Base-by-base conservation (phyloP, 1,140 invertebrate genomes). In the Vanessa tameamea region DNA sequence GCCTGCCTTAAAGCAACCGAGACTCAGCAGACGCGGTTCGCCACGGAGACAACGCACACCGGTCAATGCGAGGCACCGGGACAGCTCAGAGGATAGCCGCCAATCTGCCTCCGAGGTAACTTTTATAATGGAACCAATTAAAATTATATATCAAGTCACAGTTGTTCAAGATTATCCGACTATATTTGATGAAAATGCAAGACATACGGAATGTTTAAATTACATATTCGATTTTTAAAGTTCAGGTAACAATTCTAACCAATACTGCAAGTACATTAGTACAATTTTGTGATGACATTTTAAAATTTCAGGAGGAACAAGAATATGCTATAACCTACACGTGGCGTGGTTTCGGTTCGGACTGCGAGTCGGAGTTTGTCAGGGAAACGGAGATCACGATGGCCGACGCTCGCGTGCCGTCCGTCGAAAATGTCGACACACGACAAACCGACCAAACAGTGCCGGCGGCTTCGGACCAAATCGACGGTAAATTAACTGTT, bases 1-100 rank as follows among this genome's bases (percentile, higher is more conserved):
- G 82, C 95, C 95, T 47, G 94, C 95, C 50, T 93, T 94, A 73
- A 96, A 96, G 82, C 95, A 95, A 73, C 95, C 94, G n/a, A 89
- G 95, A 37, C 91, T 95, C 13, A 93, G 92, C 78, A 90, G 84
- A 26, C 83, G 86, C 4, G 86, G 87, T 0, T 90, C 89, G 0
- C 90, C 89, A 9, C 72, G 85, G 8, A 78, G 89, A 63, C 86
- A 86, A 37, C 82, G 87, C 26, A 86, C 84, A 0, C 86, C 87
- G 12, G 82, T 83, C 77, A 84, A 88, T 73, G 77, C 76, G 8
- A 73, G 87, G 2, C 69, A 69, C 3, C 72, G 88, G 53, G 81
- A 87, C 37, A 77, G 74, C 51, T 92, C 90, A 0, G 76, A 84
- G n/a, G 90, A 92, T 69, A 92, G 90, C 70, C 75, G 89, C 26